Percentiles rank a stretch among this genome's conserved stretches.
phyloP scores from a whole-genome alignment of 2,888 invertebrate species.

The Drosophila subsilvestris region DNA sequence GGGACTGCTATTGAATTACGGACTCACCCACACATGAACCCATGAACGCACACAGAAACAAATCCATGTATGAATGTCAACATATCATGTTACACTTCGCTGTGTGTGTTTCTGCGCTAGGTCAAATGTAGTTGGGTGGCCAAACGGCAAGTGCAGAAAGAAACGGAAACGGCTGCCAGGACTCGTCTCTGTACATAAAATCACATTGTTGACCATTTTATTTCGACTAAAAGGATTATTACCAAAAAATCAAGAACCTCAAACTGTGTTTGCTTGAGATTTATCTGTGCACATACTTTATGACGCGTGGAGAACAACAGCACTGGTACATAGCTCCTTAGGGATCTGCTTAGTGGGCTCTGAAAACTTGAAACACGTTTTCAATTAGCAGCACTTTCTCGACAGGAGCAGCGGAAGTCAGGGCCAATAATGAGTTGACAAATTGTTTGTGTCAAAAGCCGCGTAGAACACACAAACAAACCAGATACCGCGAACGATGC shows the following conservation, averaged over 20 bases:
- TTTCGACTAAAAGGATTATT: conserved; percentile 49
- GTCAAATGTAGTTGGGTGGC: too few species aligned
- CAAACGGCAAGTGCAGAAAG: conserved; percentile 1
- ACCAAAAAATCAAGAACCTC: conserved; percentile 32
- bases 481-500: neutral
- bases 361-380: conserved; percentile 61
- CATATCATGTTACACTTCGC: too few species aligned
- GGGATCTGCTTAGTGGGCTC: conserved; percentile 21
- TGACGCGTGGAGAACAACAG: conserved; percentile 26
- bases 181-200: conserved; percentile 28
- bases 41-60: neutral
- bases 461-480: conserved; percentile 29
- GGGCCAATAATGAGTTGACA: conserved; percentile 62
- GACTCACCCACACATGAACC: conserved; percentile 4
- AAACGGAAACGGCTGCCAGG: neutral
- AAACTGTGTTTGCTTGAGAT: conserved; percentile 46
- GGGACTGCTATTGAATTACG: conserved; percentile 60
- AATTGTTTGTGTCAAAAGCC: conserved; percentile 47
- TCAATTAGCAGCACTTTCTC: conserved; percentile 57
- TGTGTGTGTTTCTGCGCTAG: too few species aligned
- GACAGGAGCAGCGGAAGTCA: neutral
- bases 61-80: too few species aligned
- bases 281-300: conserved; percentile 52
- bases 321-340: conserved; percentile 8
- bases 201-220: conserved; percentile 66